Evolutionary conservation across 1,140 invertebrate genomes (phyloP).

Genomic region (Heliconius congener): DNA sequence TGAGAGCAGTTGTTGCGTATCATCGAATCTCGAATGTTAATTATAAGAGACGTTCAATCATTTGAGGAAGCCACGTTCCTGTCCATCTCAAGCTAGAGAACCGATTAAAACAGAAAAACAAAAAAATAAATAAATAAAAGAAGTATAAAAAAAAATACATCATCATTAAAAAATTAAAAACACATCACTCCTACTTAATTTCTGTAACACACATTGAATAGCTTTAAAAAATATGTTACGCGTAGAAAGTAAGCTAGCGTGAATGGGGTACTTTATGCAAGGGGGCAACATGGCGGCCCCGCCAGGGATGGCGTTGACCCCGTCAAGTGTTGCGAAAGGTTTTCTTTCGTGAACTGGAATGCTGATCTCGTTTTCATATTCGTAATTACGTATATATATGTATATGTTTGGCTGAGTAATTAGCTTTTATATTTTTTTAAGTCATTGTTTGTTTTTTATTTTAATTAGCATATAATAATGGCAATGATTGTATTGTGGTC

Average conservation of each 20-base stretch:
- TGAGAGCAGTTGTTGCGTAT: no score
- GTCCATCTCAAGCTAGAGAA: not conserved
- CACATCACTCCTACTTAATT: conserved; percentile 3
- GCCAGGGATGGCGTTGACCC: conserved; percentile 35
- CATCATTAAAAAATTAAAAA: not conserved
- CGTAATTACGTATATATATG: not conserved
- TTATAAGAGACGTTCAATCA: no score
- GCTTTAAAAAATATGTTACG: conserved; percentile 16
- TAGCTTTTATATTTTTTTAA: not conserved
- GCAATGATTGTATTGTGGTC: not conserved
- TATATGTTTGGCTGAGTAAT: conserved; percentile 1
- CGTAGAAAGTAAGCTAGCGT: conserved; percentile 24
- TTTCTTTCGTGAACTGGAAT: conserved; percentile 30
- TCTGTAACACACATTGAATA: conserved; percentile 4
- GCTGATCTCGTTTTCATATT: conserved; percentile 18
- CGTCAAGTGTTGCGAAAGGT: conserved; percentile 34
- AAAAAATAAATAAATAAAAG: no score
- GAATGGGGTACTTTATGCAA: conserved; percentile 26
- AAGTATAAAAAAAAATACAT: not conserved
- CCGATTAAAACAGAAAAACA: not conserved
- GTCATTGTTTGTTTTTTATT: not conserved
- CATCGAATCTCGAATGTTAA: no score
- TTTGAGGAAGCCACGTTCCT: no score
- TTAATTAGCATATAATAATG: not conserved
- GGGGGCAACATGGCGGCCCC: conserved; percentile 32